phyloP scores from a whole-genome alignment of 2,888 invertebrate genomes.

The Hemaris fuciformis region DNA sequence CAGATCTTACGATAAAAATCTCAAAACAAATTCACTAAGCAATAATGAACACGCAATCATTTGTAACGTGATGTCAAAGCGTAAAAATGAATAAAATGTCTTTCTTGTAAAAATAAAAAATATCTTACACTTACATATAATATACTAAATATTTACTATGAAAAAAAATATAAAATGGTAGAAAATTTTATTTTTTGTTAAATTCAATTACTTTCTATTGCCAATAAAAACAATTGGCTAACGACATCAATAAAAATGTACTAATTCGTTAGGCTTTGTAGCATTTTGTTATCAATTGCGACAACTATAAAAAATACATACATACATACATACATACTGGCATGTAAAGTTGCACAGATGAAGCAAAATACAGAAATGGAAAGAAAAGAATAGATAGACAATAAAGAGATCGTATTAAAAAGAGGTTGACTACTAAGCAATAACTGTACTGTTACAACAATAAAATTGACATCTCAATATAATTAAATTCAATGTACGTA shows the following conservation, averaged over 20 bases:
- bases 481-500: background rate
- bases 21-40: constrained; percentile 14
- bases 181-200: background rate
- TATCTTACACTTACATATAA: background rate
- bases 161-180: background rate
- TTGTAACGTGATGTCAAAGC: background rate
- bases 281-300: background rate
- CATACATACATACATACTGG: background rate
- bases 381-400: background rate
- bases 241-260: background rate
- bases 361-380: background rate
- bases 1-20: constrained; percentile 25
- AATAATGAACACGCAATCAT: background rate
- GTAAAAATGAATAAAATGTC: background rate
- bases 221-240: background rate
- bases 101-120: background rate
- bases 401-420: background rate
- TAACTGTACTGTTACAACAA: no score
- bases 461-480: background rate
- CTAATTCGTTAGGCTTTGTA: background rate
- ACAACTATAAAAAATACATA: background rate
- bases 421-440: background rate
- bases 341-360: background rate
- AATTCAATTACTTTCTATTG: background rate
- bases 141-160: background rate